phyloP scores from a whole-genome alignment of 2,888 invertebrate genomes.

The Pyrgus malvae region DNA sequence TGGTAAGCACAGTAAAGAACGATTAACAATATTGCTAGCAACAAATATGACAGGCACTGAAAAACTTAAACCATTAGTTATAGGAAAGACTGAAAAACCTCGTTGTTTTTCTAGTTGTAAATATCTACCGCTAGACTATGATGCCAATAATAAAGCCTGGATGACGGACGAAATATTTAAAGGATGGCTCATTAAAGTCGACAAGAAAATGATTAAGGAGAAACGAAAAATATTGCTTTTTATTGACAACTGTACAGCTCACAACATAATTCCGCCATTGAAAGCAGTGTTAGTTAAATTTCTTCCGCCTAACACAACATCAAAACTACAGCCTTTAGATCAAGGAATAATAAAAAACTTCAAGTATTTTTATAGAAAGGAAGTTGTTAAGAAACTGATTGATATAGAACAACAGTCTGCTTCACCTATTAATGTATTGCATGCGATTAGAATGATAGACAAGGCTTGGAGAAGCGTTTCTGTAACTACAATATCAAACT shows the following conservation, averaged over 20 bases:
- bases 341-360: slow-evolving; percentile 32
- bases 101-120: slow-evolving; percentile 32
- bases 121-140: slow-evolving; percentile 26
- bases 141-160: slow-evolving; percentile 31
- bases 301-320: slow-evolving; percentile 30
- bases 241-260: slow-evolving; percentile 35
- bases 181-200: slow-evolving; percentile 35
- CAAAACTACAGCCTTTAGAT: slow-evolving; percentile 31
- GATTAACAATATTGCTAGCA: too few relatives aligned
- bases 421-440: slow-evolving; percentile 33
- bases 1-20: too few relatives aligned
- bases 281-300: slow-evolving; percentile 35
- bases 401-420: slow-evolving; percentile 31
- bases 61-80: slow-evolving; percentile 34
- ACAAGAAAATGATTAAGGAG: slow-evolving; percentile 33
- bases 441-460: too few relatives aligned
- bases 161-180: slow-evolving; percentile 32
- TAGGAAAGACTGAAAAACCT: slow-evolving; percentile 32
- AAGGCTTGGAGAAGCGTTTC: too few relatives aligned
- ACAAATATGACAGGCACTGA: too few relatives aligned
- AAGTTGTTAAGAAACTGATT: slow-evolving; percentile 36
- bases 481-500: slow-evolving; percentile 32
- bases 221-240: slow-evolving; percentile 36
- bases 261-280: slow-evolving; percentile 22
- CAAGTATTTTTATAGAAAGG: slow-evolving; percentile 35